Evolutionary conservation across 2,888 invertebrate species (phyloP), one percentile per base, ranked within the genome.

Genomic region (Phengaris alcon): DNA sequence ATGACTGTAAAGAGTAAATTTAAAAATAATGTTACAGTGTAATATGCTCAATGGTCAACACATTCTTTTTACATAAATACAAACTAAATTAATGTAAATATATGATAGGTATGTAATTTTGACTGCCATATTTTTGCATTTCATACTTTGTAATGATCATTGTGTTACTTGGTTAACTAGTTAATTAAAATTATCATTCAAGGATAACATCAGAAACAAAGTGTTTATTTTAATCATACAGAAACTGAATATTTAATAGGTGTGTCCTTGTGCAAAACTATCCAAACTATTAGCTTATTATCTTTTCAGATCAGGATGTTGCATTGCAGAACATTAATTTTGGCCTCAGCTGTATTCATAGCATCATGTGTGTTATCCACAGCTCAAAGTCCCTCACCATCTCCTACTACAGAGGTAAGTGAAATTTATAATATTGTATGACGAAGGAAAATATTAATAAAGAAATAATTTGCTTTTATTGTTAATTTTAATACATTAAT

Each of bases 271-370:
- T 15, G 15, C n/a, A 59, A 54, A 59, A 9, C 59, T 9, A 15
- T 9, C 5, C 12, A 64, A 64, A 22, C 5, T 35, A 12, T 64
- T 64, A 35, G 51, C n/a, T 51, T 48, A 9, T 8, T 54, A 57
- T 68, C 51, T 15, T 85, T 84, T 8, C 86, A 90, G 88, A 75
- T 78, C 75, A 88, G 78, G 77, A 92, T 92, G 92, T 79, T 88
- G 81, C 87, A 83, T 79, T 85, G 81, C 79, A 82, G 89, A 77
- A 87, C 85, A 57, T 77, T 88, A 52, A 83, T 82, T 74, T 80
- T 90, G 75, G 90, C 87, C 15, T 82, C 81, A 12, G 82, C 80
- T n/a, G 85, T 83, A 73, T 88, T 89, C 78, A 82, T 84, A 13
- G 86, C 84, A 35, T 82, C 86, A 59, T 87, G 88, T 83, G 85